Conservation (phyloP, 2,888 invertebrate species). For the Malacosoma neustria region DNA sequence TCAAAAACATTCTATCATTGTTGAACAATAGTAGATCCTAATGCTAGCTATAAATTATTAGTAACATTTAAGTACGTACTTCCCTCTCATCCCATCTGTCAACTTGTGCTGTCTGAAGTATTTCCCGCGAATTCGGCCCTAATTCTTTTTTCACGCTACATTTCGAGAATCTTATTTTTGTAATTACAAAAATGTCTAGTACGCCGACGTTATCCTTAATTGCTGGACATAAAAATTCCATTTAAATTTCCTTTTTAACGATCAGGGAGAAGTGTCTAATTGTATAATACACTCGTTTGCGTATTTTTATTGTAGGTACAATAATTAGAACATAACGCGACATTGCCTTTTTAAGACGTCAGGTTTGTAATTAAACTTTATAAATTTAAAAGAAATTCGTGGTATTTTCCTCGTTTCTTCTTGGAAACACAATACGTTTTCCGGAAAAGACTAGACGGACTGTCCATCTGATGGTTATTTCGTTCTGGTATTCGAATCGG, state of each 20-base stretch:
- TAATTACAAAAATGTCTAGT: constrained; percentile 75
- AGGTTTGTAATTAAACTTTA: constrained; percentile 65
- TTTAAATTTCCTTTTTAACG: constrained; percentile 76
- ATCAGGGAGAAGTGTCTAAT: constrained; percentile 73
- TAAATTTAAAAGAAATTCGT: too few species aligned
- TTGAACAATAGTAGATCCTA: not conserved
- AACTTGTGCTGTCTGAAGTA: constrained; percentile 43
- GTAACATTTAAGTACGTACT: constrained; percentile 33
- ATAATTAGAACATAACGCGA: constrained; percentile 73
- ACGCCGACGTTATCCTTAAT: constrained; percentile 74
- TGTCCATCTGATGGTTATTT: too few species aligned
- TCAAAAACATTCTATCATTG: too few species aligned
- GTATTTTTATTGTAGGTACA: constrained; percentile 73
- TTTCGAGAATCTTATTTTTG: constrained; percentile 75
- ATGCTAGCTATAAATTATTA: constrained; percentile 6
- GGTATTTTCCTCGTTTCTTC: too few species aligned
- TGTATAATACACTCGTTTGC: constrained; percentile 76
- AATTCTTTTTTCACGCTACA: constrained; percentile 74
- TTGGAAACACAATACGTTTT: too few species aligned
- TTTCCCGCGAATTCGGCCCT: constrained; percentile 60
- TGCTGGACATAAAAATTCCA: constrained; percentile 76
- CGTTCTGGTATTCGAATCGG: too few species aligned
- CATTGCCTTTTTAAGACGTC: constrained; percentile 56
- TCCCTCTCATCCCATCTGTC: constrained; percentile 52
- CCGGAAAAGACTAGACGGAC: too few species aligned